Evolutionary conservation across 2,797 vertebrate genomes (phyloP), one percentile per base, ranked within the genome.

Genomic region (Tapirus indicus): DNA sequence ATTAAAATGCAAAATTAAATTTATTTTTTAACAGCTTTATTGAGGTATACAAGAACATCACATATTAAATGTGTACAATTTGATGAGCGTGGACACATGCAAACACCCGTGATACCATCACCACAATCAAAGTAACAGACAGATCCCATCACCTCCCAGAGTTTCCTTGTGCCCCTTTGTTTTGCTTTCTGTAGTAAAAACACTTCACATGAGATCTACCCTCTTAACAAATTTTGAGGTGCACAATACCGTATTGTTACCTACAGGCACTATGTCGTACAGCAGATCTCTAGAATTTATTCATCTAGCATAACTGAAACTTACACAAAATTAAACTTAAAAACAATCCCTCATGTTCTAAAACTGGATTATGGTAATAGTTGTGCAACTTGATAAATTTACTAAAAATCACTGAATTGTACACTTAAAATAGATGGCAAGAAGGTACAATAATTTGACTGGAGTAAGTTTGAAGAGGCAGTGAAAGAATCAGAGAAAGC

Each of bases 341-440:
- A 82, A 87, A 69, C 20, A 56, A 75, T 72, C 47, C 38, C 32
- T 85, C 44, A n/a, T 13, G 18, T 71, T 72, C 71, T 79, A 72
- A 94, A 86, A 82, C 75, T 69, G 38, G 38, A 66, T 71, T 84
- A 75, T 20, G 79, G 64, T 56, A 58, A 90, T 4, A 71, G 27
- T 6, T 69, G 41, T 3, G 12, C 27, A 79, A 74, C 21, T 52
- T 44, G 25, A 29, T 68, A 77, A 60, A 29, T 68, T 91, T 60
- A 54, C 78, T 89, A 47, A 90, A 88, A 71, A 83, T 17, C 29
- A 84, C 2, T 52, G 32, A 71, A 64, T 18, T 58, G 56, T 7
- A 72, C 27, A 52, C 9, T 49, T 72, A 58, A 44, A 66, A 93
- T 9, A 91, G 72, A 77, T 11, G 38, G 41, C 41, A 20, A 60